Percentiles rank a stretch among this genome's conserved stretches.
These are phyloP conservation scores for Enteromius radiatus DNA, from an alignment of 2,797 vertebrate species.

Conservation along the genomic window DNA sequence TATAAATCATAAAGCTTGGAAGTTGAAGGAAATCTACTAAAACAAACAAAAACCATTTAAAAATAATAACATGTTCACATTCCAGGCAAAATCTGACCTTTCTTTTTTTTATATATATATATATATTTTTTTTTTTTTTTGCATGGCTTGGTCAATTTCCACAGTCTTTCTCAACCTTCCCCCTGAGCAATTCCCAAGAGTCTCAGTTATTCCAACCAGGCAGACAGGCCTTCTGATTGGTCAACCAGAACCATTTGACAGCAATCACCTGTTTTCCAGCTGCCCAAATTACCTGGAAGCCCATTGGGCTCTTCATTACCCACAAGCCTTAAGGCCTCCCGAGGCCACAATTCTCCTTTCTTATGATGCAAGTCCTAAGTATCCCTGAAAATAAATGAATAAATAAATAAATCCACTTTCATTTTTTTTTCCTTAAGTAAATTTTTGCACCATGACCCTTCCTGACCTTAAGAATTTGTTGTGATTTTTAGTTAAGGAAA, in stretches of 20 bases:
- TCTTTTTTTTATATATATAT: too few species aligned
- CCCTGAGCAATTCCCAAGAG: slow-evolving; percentile 62
- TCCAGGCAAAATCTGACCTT: neutral
- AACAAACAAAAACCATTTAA: neutral
- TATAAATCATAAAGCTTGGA: neutral
- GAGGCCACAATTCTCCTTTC: slow-evolving; percentile 53
- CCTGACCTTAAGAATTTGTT: neutral
- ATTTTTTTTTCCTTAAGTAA: neutral
- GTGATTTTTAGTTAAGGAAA: slow-evolving; percentile 18
- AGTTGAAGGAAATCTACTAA: neutral
- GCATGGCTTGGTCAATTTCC: slow-evolving; percentile 65
- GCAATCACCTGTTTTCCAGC: slow-evolving; percentile 76
- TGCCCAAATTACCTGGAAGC: slow-evolving; percentile 79
- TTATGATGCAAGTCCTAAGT: slow-evolving; percentile 34
- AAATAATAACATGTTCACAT: slow-evolving; percentile 33
- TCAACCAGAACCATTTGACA: slow-evolving; percentile 76
- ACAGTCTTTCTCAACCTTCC: slow-evolving; percentile 57
- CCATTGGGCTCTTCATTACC: slow-evolving; percentile 76
- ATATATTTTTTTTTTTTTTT: slow-evolving; percentile 36
- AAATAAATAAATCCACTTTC: neutral
- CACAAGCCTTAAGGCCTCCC: slow-evolving; percentile 71
- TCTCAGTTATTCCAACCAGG: slow-evolving; percentile 65
- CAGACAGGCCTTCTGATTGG: slow-evolving; percentile 72
- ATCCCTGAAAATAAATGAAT: neutral
- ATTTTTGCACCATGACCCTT: neutral